Percentiles rank a stretch among this genome's conserved stretches.
Evolutionary conservation across 2,888 invertebrate species (phyloP).

Genomic region (Agonopterix arenella): DNA sequence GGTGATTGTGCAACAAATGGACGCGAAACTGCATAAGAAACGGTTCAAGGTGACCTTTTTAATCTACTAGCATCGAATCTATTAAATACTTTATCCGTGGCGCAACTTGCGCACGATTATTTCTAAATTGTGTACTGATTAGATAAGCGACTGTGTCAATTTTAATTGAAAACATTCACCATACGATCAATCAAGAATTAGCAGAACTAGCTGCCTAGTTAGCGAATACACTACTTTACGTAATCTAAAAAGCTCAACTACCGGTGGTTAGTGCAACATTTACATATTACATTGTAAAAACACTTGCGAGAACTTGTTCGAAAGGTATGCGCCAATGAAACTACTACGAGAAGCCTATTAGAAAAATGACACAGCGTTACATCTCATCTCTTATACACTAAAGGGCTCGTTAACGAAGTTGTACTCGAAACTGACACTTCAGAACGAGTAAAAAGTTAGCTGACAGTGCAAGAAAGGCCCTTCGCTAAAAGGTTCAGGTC

Average conservation of each 20-base stretch:
- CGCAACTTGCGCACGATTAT: slow-evolving; percentile 29
- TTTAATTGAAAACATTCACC: slow-evolving; percentile 8
- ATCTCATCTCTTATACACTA: slow-evolving; percentile 14
- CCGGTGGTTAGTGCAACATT: neutral
- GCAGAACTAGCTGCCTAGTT: neutral
- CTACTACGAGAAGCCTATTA: too few species aligned
- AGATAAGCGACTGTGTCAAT: slow-evolving; percentile 9
- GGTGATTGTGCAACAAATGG: slow-evolving; percentile 36
- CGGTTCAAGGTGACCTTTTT: slow-evolving; percentile 47
- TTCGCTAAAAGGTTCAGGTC: slow-evolving; percentile 7
- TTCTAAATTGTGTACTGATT: slow-evolving; percentile 15
- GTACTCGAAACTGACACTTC: slow-evolving; percentile 9
- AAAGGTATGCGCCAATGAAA: too few species aligned
- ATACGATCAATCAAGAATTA: neutral
- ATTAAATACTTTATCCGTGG: slow-evolving; percentile 26
- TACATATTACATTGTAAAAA: too few species aligned
- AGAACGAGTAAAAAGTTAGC: neutral
- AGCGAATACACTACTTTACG: neutral
- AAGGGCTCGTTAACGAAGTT: slow-evolving; percentile 35
- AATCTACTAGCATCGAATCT: slow-evolving; percentile 26
- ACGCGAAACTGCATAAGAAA: slow-evolving; percentile 36
- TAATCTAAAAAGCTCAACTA: neutral
- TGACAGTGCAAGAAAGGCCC: slow-evolving; percentile 1
- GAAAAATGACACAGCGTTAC: neutral
- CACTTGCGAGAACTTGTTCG: too few species aligned